Evolutionary conservation across 64 coral and sea anemone genomes (phyloP).

Genomic region (Actinia tenebrosa): DNA sequence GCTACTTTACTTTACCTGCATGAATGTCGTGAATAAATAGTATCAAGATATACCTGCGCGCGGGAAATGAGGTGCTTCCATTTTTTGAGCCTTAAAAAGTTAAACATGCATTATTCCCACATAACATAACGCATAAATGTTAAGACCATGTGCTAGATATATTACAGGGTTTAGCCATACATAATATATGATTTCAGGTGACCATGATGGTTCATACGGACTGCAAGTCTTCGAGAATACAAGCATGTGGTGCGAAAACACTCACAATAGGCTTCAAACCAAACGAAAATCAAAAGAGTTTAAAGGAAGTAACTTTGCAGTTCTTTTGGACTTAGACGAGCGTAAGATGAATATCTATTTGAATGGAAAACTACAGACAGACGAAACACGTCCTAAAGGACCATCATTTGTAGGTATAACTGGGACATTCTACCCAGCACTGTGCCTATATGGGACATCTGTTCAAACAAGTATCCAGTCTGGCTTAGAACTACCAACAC

Average conservation of each 20-base stretch:
- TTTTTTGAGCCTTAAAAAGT: background rate
- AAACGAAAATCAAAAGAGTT: constrained; percentile 66
- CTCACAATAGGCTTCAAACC: constrained; percentile 48
- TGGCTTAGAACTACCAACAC: constrained; percentile 41
- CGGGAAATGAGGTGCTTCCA: background rate
- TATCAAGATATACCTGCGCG: too few species aligned
- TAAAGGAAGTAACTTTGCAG: constrained; percentile 76
- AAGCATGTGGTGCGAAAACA: constrained; percentile 61
- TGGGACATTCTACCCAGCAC: constrained; percentile 61
- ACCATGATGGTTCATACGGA: constrained; percentile 54
- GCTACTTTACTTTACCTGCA: too few species aligned
- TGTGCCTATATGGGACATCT: constrained; percentile 55
- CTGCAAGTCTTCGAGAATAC: constrained; percentile 73
- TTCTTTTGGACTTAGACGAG: constrained; percentile 61
- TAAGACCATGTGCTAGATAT: background rate
- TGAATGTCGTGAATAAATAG: too few species aligned
- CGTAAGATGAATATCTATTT: constrained; percentile 67
- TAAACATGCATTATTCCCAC: too few species aligned
- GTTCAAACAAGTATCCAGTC: constrained; percentile 67
- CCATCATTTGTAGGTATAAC: constrained; percentile 56
- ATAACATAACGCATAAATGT: too few species aligned
- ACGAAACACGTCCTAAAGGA: constrained; percentile 53
- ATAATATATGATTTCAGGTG: constrained; percentile 17
- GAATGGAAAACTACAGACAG: constrained; percentile 77
- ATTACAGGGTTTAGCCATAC: too few species aligned